Conservation (phyloP, 2,888 invertebrate genomes). For the Mactromeris polynyma region DNA sequence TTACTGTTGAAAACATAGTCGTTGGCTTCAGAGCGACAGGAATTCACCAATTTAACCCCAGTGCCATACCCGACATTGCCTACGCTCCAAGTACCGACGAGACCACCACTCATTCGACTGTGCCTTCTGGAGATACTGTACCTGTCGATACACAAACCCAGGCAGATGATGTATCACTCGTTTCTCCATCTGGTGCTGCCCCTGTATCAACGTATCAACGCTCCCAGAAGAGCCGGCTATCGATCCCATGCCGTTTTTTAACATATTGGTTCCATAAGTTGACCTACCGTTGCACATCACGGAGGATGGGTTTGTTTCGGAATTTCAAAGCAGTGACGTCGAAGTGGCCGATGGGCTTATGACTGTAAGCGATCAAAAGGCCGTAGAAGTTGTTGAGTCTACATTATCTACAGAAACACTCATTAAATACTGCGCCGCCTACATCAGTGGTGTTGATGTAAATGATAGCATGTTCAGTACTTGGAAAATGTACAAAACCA, state of each 20-base stretch:
- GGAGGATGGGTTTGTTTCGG: neutral
- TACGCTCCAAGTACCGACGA: neutral
- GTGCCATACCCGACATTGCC: conserved; percentile 34
- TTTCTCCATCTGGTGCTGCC: no score
- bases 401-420: neutral
- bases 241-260: no score
- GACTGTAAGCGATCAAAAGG: neutral
- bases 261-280: neutral
- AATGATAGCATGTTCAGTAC: neutral
- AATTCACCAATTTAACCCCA: conserved; percentile 48
- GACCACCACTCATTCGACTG: neutral
- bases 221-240: no score
- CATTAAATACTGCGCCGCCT: conserved; percentile 9
- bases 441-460: neutral
- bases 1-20: neutral
- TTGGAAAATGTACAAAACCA: conserved; percentile 22
- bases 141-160: neutral
- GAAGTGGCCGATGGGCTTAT: neutral
- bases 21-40: conserved; percentile 50
- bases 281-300: neutral
- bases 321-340: neutral
- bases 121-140: no score
- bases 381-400: conserved; percentile 7
- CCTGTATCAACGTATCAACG: no score
- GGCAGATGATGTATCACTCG: neutral